A percentile compares a stretch with the other conserved stretches of the same genome.
Evolutionary conservation across 2,113 vertebrate genomes (phyloP).

Genomic region (Coracopsis vasa): DNA sequence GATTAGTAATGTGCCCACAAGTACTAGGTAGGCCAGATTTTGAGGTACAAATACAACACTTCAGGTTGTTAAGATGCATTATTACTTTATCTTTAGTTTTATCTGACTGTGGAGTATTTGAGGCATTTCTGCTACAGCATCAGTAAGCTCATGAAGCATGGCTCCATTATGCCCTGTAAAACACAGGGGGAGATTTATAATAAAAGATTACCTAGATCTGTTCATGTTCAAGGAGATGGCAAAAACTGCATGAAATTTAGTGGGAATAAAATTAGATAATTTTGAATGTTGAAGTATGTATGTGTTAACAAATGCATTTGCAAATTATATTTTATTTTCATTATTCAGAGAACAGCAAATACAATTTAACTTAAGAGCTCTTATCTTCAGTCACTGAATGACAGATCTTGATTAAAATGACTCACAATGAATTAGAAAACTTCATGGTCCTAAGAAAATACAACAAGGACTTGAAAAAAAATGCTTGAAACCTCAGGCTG

Average conservation of each 20-base stretch:
- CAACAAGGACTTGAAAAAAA: background rate
- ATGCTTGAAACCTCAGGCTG: background rate
- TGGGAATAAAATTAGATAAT: background rate
- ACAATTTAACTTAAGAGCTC: conserved; percentile 32
- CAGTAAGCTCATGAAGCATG: background rate
- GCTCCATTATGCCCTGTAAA: background rate
- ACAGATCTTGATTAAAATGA: conserved; percentile 10
- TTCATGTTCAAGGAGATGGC: background rate
- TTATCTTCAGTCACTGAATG: background rate
- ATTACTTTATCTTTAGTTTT: background rate
- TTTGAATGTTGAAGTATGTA: background rate
- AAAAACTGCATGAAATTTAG: background rate
- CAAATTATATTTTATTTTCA: conserved; percentile 33
- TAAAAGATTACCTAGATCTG: background rate
- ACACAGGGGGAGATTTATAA: background rate
- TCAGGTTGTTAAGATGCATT: background rate
- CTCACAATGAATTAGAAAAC: background rate
- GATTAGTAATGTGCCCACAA: background rate
- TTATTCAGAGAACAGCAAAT: background rate
- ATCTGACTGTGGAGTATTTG: background rate
- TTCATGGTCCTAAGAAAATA: background rate
- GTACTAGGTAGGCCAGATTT: background rate
- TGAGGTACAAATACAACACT: background rate
- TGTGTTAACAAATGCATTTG: background rate
- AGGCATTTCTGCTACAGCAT: background rate